Base-by-base conservation (phyloP, 2,797 vertebrate genomes). In the Propithecus deckenii region DNA sequence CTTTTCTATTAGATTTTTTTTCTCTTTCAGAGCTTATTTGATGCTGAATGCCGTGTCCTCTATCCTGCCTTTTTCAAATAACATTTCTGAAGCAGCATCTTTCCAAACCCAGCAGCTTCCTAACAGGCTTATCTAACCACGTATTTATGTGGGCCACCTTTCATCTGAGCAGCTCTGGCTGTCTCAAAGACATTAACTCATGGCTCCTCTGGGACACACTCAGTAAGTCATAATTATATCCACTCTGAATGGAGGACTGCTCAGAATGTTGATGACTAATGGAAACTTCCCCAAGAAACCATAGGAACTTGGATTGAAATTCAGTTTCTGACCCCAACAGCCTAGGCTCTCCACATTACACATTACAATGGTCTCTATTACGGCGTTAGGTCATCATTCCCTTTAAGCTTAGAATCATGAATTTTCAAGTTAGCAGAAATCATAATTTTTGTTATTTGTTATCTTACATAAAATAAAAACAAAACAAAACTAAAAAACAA, bases 201-300 rank as follows among this genome's bases (percentile, higher is more conserved):
- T 69, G 67, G n/a, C 23, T 79, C 78, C 41, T 89, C 89, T 92
- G 55, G 41, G 35, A 72, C 63, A 74, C 22, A 86, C 11, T 38
- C 41, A 50, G 74, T 87, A 92, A 96, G 76, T 88, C 85, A 55
- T 87, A 61, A 90, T 75, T 71, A 55, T 3, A 81, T 55, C 18
- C 80, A 57, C 30, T 90, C 41, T 32, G 52, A 92, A 69, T 41
- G 7, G 43, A 94, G 38, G 67, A 46, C 38, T 91, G 46, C 63
- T 92, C 72, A 90, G 95, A 97, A 96, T 50, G 59, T 61, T 1
- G 7, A 83, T 74, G 80, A 48, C 65, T 81, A 71, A 74, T 4
- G 79, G 80, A 81, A 95, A 89, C 38, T 94, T 50, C 88, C 87
- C 23, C 80, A 93, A 72, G 71, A 90, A 92, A 81, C 50, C 55